Base-by-base conservation (phyloP, 2,888 invertebrate genomes). In the Melanotus villosus region DNA sequence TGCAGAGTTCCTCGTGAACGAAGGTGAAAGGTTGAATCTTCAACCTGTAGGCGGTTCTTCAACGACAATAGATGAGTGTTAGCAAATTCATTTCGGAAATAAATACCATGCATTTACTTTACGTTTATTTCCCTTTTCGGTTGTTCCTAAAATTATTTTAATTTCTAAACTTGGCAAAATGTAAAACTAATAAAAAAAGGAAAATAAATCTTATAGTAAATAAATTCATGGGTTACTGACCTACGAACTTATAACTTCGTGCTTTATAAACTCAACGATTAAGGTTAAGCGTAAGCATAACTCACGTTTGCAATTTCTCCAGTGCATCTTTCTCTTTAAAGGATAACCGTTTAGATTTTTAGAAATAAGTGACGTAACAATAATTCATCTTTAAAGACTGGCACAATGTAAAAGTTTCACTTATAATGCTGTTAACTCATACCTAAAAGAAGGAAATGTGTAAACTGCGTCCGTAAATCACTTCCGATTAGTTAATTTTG, bases 271-370 rank as follows among this genome's bases (percentile, higher is more conserved):
- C 16, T 14, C 18, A 10, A 18, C 6, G 19, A 43, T 43, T 6
- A 41, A 16, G 43, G 4, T 14, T 38, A 38, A 43, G n/a, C n/a
- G 18, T 19, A 10, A 16, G 7, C 43, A 43, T 43, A 43, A 43
- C 18, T 43, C 43, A 19, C 43, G 19, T 43, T 9, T 43, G 18
- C 19, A 43, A 43, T 43, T 19, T 43, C 43, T 43, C 43, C 19
- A 10, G 43, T 18, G 19, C 10, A 43, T 43, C 43, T 43, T 43
- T 43, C 43, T 43, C 43, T 18, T 41, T 43, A 7, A 19, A 7
- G n/a, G 19, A 34, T 34, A 1, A n/a, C 3, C 34, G 4, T 12
- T 34, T 34, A 34, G n/a, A 10, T 32, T 10, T 32, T 34, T 34
- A 34, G 34, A 34, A 34, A 34, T 12, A 2, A 34, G 12, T 34